phyloP scores from a whole-genome alignment of 2,888 invertebrate species.

The Mactromeris polynyma region DNA sequence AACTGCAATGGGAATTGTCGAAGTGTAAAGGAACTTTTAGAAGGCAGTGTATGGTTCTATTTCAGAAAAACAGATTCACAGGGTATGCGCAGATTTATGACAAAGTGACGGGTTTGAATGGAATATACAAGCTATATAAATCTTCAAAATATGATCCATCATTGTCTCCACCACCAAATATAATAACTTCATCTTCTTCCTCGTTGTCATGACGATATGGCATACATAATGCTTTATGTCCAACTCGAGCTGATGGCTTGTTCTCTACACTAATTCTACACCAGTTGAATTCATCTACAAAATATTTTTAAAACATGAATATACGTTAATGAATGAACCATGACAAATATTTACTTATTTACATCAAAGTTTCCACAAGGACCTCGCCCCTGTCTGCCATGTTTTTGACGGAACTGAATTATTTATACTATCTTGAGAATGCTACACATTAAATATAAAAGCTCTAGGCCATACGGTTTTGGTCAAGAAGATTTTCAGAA shows the following conservation, averaged over 20 bases:
- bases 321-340: slow-evolving; percentile 3
- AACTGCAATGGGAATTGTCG: too few species aligned
- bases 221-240: slow-evolving; percentile 84
- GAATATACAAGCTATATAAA: slow-evolving; percentile 81
- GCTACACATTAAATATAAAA: too few species aligned
- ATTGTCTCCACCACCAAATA: slow-evolving; percentile 87
- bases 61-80: too few species aligned
- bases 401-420: too few species aligned
- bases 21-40: too few species aligned
- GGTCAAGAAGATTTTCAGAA: too few species aligned
- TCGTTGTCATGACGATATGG: slow-evolving; percentile 84
- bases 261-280: slow-evolving; percentile 74
- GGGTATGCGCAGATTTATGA: neutral
- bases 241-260: slow-evolving; percentile 80
- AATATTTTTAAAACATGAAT: neutral
- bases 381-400: too few species aligned
- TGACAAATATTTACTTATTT: too few species aligned
- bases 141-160: slow-evolving; percentile 85
- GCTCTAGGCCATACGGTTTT: too few species aligned
- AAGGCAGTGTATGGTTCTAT: too few species aligned
- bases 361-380: too few species aligned
- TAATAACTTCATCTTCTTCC: slow-evolving; percentile 84
- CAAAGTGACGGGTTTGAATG: slow-evolving; percentile 72
- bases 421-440: too few species aligned
- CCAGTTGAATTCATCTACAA: slow-evolving; percentile 80